phyloP scores from a whole-genome alignment of 2,888 invertebrate genomes.

The Caenorhabditis virilis region DNA sequence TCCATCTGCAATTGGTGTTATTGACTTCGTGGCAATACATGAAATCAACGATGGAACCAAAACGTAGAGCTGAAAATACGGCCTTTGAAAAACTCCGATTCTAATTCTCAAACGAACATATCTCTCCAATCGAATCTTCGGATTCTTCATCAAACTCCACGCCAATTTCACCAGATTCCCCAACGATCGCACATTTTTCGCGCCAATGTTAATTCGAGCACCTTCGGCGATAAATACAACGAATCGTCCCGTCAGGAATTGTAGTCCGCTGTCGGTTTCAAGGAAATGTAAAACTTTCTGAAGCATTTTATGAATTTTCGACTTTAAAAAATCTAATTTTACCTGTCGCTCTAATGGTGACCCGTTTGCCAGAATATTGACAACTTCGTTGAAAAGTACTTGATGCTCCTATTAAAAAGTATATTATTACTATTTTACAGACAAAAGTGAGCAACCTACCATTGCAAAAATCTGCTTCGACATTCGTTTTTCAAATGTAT shows the following conservation, averaged over 20 bases:
- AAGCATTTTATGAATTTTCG: background rate
- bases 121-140: slow-evolving; percentile 21
- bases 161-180: slow-evolving; percentile 32
- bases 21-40: slow-evolving; percentile 18
- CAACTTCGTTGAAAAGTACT: slow-evolving; percentile 21
- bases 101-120: slow-evolving; percentile 14
- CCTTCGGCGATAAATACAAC: slow-evolving; percentile 36
- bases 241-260: slow-evolving; percentile 29
- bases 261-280: slow-evolving; percentile 27
- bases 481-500: slow-evolving; percentile 14
- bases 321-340: slow-evolving; percentile 1
- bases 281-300: slow-evolving; percentile 19
- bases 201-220: slow-evolving; percentile 23
- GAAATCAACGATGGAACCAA: slow-evolving; percentile 30
- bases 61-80: slow-evolving; percentile 20
- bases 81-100: background rate
- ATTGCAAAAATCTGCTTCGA: slow-evolving; percentile 24
- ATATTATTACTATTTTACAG: too few relatives aligned
- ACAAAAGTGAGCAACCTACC: too few relatives aligned
- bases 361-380: slow-evolving; percentile 19
- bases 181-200: slow-evolving; percentile 15
- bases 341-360: slow-evolving; percentile 17
- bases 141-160: slow-evolving; percentile 34
- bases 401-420: too few relatives aligned
- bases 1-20: slow-evolving; percentile 17